Percentiles rank a stretch among this genome's conserved stretches.
These are phyloP conservation scores for Acrocera orbiculus DNA, from an alignment of 2,888 invertebrate genomes.

Conservation along the genomic window DNA sequence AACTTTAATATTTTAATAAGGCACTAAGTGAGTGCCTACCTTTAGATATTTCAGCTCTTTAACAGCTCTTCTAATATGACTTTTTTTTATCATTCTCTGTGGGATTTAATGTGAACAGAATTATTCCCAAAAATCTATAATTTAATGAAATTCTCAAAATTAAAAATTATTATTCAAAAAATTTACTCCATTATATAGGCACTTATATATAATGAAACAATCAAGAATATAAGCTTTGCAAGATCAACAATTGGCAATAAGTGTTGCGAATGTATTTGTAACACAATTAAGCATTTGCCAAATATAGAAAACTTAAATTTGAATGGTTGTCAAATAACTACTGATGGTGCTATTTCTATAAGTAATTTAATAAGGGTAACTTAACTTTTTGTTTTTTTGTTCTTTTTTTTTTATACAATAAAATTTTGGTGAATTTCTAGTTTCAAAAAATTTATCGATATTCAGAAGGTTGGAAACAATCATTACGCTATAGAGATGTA, in stretches of 20 bases:
- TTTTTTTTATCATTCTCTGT: too few relatives aligned
- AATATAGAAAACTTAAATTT: conserved; percentile 51
- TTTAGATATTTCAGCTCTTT: too few relatives aligned
- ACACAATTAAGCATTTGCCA: conserved; percentile 44
- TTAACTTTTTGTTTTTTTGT: conserved; percentile 29
- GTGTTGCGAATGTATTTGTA: conserved; percentile 53
- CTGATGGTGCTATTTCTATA: conserved; percentile 43
- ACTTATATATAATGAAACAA: conserved; percentile 41
- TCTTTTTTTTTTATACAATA: background rate
- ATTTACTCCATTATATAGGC: conserved; percentile 28
- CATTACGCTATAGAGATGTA: conserved; percentile 57
- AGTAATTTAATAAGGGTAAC: conserved; percentile 46
- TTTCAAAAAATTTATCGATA: conserved; percentile 53
- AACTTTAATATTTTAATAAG: too few relatives aligned
- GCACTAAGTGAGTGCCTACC: too few relatives aligned
- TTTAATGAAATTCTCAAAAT: too few relatives aligned
- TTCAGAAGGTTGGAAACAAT: conserved; percentile 66
- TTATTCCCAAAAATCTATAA: too few relatives aligned
- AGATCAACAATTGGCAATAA: conserved; percentile 51
- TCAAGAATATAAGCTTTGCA: conserved; percentile 49
- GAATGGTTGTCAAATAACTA: conserved; percentile 46
- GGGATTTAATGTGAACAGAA: too few relatives aligned
- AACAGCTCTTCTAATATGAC: too few relatives aligned
- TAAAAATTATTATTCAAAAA: too few relatives aligned
- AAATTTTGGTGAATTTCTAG: conserved; percentile 22